Conservation (phyloP, 2,113 vertebrate species). For the Lanius ludovicianus region DNA sequence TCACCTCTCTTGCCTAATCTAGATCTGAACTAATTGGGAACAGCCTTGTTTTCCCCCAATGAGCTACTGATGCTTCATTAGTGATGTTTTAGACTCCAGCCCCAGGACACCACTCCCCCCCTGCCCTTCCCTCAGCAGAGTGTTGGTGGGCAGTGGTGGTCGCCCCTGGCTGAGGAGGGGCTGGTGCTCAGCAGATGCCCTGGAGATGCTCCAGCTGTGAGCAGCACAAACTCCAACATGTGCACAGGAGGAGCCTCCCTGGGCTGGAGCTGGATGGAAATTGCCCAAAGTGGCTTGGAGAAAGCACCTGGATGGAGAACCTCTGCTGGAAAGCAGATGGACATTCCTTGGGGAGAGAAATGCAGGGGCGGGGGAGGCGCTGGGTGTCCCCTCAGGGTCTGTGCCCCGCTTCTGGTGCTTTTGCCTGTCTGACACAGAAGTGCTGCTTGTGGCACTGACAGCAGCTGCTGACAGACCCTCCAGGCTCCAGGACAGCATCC, state of each 20-base stretch:
- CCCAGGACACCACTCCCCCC: not conserved
- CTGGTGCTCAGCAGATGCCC: not conserved
- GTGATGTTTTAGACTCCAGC: not conserved
- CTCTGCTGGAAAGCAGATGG: not conserved
- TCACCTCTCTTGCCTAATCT: constrained; percentile 62
- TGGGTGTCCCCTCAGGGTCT: not conserved
- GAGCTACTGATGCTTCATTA: constrained; percentile 42
- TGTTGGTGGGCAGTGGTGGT: not conserved
- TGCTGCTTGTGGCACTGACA: not conserved
- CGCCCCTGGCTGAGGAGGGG: not conserved
- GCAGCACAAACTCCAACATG: not conserved
- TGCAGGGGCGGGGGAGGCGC: not conserved
- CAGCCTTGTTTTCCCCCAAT: constrained; percentile 11
- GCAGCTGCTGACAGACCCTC: not conserved
- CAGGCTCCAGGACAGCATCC: not conserved
- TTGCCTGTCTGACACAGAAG: not conserved
- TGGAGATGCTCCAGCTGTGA: not conserved
- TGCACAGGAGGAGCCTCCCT: not conserved
- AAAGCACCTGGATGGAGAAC: not conserved
- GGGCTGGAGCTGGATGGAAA: not conserved
- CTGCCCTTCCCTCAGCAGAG: not conserved
- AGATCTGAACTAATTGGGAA: constrained; percentile 33
- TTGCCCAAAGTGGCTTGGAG: not conserved
- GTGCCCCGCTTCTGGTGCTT: not conserved
- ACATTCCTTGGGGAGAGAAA: not conserved